phyloP scores from a whole-genome alignment of 30 jellyfish, hydroid and myxozoan species.

The Sanderia malayensis region DNA sequence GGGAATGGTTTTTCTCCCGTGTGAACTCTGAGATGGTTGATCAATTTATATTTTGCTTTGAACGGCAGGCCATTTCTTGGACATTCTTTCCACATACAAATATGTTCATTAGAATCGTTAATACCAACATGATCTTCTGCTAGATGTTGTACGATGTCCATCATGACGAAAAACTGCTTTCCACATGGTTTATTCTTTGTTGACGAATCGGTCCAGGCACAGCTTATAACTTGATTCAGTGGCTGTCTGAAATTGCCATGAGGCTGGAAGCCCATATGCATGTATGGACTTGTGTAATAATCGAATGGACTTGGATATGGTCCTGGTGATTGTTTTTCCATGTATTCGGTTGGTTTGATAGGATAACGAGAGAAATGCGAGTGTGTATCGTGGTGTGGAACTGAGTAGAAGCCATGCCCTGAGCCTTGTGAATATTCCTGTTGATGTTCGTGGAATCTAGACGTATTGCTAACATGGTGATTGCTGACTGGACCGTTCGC shows the following conservation, averaged over 20 bases:
- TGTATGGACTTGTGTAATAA: conserved; percentile 75
- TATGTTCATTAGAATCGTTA: conserved; percentile 93
- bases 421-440: conserved; percentile 63
- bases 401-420: conserved; percentile 63
- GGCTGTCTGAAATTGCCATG: conserved; percentile 99
- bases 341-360: conserved; percentile 59
- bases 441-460: conserved; percentile 76
- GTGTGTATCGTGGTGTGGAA: conserved; percentile 90
- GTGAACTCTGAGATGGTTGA: conserved; percentile 92
- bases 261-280: conserved; percentile 94
- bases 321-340: conserved; percentile 69
- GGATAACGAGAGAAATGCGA: conserved; percentile 65
- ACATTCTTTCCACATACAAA: conserved; percentile 98
- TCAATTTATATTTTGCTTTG: conserved; percentile 94
- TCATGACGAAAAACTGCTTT: conserved; percentile 96
- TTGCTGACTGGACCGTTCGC: conserved; percentile 72
- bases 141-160: conserved; percentile 98
- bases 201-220: conserved; percentile 97
- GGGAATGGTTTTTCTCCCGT: conserved; percentile 99
- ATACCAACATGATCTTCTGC: conserved; percentile 99
- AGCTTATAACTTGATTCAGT: conserved; percentile 90
- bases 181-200: conserved; percentile 99
- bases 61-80: conserved; percentile 95
- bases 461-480: conserved; percentile 58
- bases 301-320: conserved; percentile 85